Conservation (phyloP, 2,113 vertebrate genomes). For the Zosterops japonicus region DNA sequence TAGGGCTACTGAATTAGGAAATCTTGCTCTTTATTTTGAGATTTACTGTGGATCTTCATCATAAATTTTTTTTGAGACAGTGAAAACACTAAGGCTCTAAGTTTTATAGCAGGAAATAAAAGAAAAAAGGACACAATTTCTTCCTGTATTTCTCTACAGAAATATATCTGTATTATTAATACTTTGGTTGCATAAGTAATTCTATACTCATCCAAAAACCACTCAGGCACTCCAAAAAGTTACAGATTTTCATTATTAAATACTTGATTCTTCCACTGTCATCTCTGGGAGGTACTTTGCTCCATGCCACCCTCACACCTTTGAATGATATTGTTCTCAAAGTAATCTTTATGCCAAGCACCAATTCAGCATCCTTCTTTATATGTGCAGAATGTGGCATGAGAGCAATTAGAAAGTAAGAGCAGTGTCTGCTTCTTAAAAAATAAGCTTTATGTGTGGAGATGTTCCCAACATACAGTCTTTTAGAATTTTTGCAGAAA, state of each 20-base stretch:
- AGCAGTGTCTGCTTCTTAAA: neutral
- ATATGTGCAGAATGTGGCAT: neutral
- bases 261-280: neutral
- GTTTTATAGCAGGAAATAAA: neutral
- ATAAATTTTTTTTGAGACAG: neutral
- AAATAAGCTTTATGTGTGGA: neutral
- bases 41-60: neutral
- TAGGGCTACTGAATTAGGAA: constrained; percentile 11
- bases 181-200: neutral
- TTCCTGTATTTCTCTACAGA: neutral
- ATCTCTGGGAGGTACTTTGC: neutral
- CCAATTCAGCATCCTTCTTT: neutral
- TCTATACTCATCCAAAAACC: neutral
- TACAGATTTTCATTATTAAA: neutral
- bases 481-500: neutral
- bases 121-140: neutral
- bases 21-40: constrained; percentile 3
- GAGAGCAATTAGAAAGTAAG: neutral
- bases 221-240: neutral
- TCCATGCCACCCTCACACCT: neutral
- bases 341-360: neutral
- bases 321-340: neutral
- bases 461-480: neutral
- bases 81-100: neutral
- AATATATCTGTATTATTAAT: neutral